Evolutionary conservation across 2,113 vertebrate species (phyloP), one percentile per base, ranked within the genome.

Genomic region (Ceratotherium simum): DNA sequence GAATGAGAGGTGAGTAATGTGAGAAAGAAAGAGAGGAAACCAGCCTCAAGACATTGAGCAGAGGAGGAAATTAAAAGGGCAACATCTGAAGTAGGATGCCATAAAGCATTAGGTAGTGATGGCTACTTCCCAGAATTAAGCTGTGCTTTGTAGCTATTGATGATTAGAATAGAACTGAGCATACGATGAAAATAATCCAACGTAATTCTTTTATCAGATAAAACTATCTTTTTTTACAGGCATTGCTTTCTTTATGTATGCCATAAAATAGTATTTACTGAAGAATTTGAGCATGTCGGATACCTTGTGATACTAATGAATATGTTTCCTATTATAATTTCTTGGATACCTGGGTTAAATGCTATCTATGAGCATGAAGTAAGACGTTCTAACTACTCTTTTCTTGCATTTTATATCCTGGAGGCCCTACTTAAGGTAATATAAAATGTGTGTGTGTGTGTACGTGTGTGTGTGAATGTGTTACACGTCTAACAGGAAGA

Each of bases 391-490:
- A 97, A 98, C 91, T 97, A 96, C 48, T 64, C 78, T 91, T 99
- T 98, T 91, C 89, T 98, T 87, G 1, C 11, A 20, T 72, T 97
- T 73, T 99, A 99, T 83, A 33, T 97, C 65, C 0, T 96, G 33
- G 98, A 98, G 69, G 70, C 64, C 58, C 3, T 96, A 73, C 18
- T 98, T 78, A 98, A 98, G 98, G 98, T 98, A 98, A 89, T 93
- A 8, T 48, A 64, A 93, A 94, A 58, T 83, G 3, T 56, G 5
- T 73, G 36, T 25, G 5, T 93, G 21, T 36, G 7, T 91, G 25
- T 54, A 10, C 60, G 13, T 58, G 70, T 82, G 2, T 62, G 5
- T 93, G 21, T 36, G 7, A 69, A 5, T 91, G 25, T 85, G 18
- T 39, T 58, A 36, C 56, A 39, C 65, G 29, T 79, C 60, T 93